Evolutionary conservation across 1,140 invertebrate genomes (phyloP).

Genomic region (Brachionus rotundiformis): DNA sequence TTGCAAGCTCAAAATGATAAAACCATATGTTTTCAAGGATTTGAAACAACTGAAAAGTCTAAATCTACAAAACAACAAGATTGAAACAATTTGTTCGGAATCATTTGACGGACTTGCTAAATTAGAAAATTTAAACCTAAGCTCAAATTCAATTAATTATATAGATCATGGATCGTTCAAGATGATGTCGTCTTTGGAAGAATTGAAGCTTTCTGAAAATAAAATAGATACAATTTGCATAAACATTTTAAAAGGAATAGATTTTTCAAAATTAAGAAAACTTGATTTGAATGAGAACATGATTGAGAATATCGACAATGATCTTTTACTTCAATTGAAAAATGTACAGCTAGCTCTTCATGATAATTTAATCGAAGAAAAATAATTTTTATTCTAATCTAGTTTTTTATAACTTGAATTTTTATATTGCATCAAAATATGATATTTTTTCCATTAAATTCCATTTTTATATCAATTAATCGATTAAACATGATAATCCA

Average conservation of each 20-base stretch:
- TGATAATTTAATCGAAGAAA: neutral
- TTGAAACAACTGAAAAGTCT: neutral
- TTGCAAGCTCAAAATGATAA: constrained; percentile 22
- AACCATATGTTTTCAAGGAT: constrained; percentile 20
- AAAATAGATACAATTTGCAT: constrained; percentile 3
- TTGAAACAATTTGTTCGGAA: neutral
- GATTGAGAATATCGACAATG: constrained; percentile 3
- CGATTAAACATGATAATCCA: neutral
- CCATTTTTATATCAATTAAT: neutral
- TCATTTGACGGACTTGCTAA: neutral
- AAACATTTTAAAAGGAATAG: neutral
- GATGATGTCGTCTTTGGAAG: neutral
- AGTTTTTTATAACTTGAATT: neutral
- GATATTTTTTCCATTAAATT: neutral
- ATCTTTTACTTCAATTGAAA: neutral
- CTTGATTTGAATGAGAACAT: constrained; percentile 15
- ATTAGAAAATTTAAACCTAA: neutral
- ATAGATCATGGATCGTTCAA: neutral
- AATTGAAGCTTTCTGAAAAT: neutral
- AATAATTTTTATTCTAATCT: neutral
- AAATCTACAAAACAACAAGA: neutral
- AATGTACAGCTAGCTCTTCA: neutral
- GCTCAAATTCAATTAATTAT: constrained; percentile 12
- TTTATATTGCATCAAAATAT: neutral
- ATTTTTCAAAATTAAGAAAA: neutral